Evolutionary conservation across 2,888 invertebrate genomes (phyloP), one percentile per base, ranked within the genome.

Genomic region (Chorisops tibialis): DNA sequence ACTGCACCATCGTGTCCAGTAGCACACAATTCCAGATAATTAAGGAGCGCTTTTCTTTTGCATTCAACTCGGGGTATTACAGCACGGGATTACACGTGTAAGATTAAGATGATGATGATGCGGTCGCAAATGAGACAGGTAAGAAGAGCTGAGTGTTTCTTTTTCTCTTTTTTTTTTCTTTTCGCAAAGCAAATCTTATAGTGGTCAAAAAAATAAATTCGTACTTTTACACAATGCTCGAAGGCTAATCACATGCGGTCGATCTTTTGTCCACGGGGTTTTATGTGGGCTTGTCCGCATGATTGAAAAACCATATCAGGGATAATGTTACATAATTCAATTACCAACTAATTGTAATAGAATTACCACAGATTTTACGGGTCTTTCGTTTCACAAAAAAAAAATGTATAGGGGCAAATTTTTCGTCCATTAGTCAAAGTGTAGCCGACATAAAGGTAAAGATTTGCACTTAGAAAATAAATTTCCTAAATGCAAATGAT

Each of bases 281-380:
- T 35, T 35, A 43, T 30, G 19, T 56, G n/a, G 38, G 19, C 38
- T 12, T 48, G 47, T 16, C 21, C 21, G 56, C 39, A 18, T 45
- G 59, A 11, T 16, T 43, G 24, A 14, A 43, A 19, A 24, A 24
- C 16, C 5, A 21, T 30, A 58, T 38, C 63, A 30, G 24, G 51
- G 63, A 52, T 63, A 51, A 59, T 59, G 59, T 63, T 63, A 63
- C 59, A 63, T 63, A 63, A 63, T 63, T 59, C 63, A 63, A 63
- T 63, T 63, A 63, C 39, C 30, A 9, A n/a, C n/a, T 35, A 18
- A 38, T 50, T 30, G 38, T 52, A 63, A 59, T 63, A 48, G 63
- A 47, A 35, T 59, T 59, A 48, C 47, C 21, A 19, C 12, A 35
- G 56, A 56, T 16, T 56, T 56, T 11, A 30, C 30, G 30, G 30